These are phyloP conservation scores for Spodoptera frugiperda DNA, from an alignment of 1,140 invertebrate species.

Conservation along the genomic window DNA sequence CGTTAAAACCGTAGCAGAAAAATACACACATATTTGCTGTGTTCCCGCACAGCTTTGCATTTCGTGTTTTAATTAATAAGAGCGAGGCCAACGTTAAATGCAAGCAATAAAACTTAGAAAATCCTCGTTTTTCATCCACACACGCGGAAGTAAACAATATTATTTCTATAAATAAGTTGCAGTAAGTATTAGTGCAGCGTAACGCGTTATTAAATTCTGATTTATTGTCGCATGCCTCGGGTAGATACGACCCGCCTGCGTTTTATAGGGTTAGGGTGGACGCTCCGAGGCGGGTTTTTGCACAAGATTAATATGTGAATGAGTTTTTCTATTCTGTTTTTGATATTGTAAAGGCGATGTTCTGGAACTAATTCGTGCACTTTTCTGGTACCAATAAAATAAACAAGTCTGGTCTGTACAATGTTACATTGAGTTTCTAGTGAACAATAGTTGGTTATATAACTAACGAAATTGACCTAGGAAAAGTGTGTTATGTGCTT, in stretches of 20 bases:
- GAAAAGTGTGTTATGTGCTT: too few species aligned
- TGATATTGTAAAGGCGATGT: constrained; percentile 5
- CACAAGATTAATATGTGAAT: constrained; percentile 41
- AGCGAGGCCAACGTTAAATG: too few species aligned
- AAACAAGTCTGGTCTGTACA: not conserved
- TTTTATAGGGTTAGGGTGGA: constrained; percentile 51
- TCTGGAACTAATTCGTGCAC: constrained; percentile 19
- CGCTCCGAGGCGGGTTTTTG: constrained; percentile 22
- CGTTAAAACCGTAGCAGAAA: too few species aligned
- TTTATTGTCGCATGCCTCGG: constrained; percentile 49
- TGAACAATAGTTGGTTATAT: too few species aligned
- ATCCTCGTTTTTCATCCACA: constrained; percentile 10
- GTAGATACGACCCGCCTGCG: constrained; percentile 53
- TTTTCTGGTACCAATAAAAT: constrained; percentile 2
- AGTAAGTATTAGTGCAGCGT: constrained; percentile 37
- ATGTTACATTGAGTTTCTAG: too few species aligned
- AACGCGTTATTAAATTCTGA: constrained; percentile 50
- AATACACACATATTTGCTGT: too few species aligned
- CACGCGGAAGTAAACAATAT: constrained; percentile 11
- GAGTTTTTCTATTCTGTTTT: constrained; percentile 39
- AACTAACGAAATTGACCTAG: too few species aligned
- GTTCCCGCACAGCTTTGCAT: too few species aligned
- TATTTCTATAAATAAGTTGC: constrained; percentile 24
- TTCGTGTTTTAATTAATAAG: too few species aligned
- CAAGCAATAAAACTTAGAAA: not conserved